Base-by-base conservation (phyloP, 2,797 vertebrate species). In the Acanthiza pusilla region DNA sequence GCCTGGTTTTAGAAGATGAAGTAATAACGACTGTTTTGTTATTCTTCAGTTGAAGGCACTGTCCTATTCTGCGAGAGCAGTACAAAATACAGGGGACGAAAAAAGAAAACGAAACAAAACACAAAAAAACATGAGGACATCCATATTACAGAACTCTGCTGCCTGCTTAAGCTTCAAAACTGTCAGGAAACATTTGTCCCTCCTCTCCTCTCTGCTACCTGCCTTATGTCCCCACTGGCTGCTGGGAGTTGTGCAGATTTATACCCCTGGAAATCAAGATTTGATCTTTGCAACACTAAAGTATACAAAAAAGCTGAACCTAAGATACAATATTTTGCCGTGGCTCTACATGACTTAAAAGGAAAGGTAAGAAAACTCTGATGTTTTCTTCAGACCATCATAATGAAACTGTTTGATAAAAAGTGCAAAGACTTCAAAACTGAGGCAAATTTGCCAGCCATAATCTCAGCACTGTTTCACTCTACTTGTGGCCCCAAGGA, bases 1-100 rank as follows among this genome's bases (percentile, higher is more conserved):
- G 62, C 21, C 36, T 58, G 57, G 36, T 67, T 74, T 83, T 55
- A 66, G 55, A 79, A 47, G 79, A 61, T 5, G 93, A 78, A 68
- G 71, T 22, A 62, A 65, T 65, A 30, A 42, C 4, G 1, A 40
- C 14, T 50, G 25, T 10, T 85, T 50, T 23, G 43, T 85, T 89
- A 75, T n/a, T 93, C 89, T 92, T 89, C 85, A 55, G 34, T 3
- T 85, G 89, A 78, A 85, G 91, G 36, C 50, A 75, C n/a, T 32
- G 72, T 62, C 48, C 85, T 70, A 9, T 62, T 73, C 91, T 94
- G 89, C 55, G 89, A 88, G 66, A 29, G 54, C 51, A 62, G 79
- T 27, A 81, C 58, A 62, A 83, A 94, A 92, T 9, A 57, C 32
- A 86, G 30, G 40, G 16, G 60, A 73, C 36, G 81, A 83, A 84